Evolutionary conservation across 2,888 invertebrate genomes (phyloP), one percentile per base, ranked within the genome.

Genomic region (Andrena minutula): DNA sequence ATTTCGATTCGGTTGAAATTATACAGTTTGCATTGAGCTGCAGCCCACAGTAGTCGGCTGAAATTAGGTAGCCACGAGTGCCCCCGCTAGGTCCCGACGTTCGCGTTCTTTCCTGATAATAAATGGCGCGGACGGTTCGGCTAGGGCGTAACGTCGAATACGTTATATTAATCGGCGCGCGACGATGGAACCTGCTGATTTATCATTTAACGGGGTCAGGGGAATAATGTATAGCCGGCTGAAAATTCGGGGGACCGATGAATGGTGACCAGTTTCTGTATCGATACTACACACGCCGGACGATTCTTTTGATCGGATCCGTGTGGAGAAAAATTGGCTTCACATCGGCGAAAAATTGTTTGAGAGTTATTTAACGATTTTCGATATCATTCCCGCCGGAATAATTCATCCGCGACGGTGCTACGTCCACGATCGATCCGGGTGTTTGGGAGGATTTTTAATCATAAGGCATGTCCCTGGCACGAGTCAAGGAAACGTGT

Each of bases 1-100:
- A 69, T 86, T 79, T 82, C 77, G 79, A 81, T 75, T 68, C 56
- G 35, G 49, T 66, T 74, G 78, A 83, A 85, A 87, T 88, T 82
- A 87, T 82, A 84, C 72, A 58, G 65, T 63, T 75, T 30, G 63
- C 66, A 47, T 69, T 30, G 73, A 41, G 70, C 75, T 35, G 63
- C 28, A 63, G 53, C 73, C 69, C 73, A 35, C 71, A 47, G 69
- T 64, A 4, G 23, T 35, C 7, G 35, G 30, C 26, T 60, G 75
- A 76, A 82, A 86, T 84, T 86, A 77, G 66, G 53, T 53, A 47
- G 68, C 70, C 61, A 51, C 65, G 41, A 82, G 32, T 51, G 35
- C 28, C n/a, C n/a, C n/a, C 51, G 30, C 68, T 64, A 73, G 63
- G 56, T 72, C 51, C 47, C 61, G 56, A 51, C 63, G 53, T 12